A percentile compares a stretch with the other conserved stretches of the same genome.
phyloP scores from a whole-genome alignment of 2,888 invertebrate genomes.

The Spatulosminthurus flaviceps region DNA sequence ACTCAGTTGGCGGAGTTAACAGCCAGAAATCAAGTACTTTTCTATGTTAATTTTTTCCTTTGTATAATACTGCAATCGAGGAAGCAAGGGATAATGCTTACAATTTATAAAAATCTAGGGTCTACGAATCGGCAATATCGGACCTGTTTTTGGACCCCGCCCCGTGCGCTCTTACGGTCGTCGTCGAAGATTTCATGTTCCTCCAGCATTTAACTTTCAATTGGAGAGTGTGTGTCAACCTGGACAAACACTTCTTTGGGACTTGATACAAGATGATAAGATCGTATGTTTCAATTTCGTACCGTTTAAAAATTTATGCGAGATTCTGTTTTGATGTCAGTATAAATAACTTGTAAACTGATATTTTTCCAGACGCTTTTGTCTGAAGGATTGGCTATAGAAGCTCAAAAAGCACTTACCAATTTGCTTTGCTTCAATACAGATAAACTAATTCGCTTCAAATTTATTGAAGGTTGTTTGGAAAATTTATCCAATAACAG shows the following conservation, averaged over 20 bases:
- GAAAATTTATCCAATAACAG: conserved; percentile 87
- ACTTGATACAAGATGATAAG: conserved; percentile 89
- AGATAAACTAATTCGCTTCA: conserved; percentile 87
- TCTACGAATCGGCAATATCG: conserved; percentile 49
- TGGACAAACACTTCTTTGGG: conserved; percentile 93
- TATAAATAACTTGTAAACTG: no score
- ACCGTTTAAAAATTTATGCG: conserved; percentile 67
- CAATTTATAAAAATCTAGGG: conserved; percentile 43
- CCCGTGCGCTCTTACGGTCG: conserved; percentile 57
- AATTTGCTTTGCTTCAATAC: conserved; percentile 89
- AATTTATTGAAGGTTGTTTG: conserved; percentile 93
- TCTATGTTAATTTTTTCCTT: background rate
- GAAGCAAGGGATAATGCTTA: no score
- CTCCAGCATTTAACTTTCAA: conserved; percentile 59
- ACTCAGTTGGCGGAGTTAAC: conserved; percentile 73
- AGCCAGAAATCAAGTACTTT: conserved; percentile 71
- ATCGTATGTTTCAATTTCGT: no score
- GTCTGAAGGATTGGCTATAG: conserved; percentile 89
- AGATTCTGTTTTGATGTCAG: no score
- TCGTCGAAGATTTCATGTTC: conserved; percentile 58
- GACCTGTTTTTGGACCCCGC: conserved; percentile 57
- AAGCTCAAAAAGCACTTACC: conserved; percentile 91
- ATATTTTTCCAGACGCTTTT: conserved; percentile 74
- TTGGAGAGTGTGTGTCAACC: conserved; percentile 84
- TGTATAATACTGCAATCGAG: background rate